phyloP scores from a whole-genome alignment of 2,113 vertebrate species.

The Actenoides hombroni region DNA sequence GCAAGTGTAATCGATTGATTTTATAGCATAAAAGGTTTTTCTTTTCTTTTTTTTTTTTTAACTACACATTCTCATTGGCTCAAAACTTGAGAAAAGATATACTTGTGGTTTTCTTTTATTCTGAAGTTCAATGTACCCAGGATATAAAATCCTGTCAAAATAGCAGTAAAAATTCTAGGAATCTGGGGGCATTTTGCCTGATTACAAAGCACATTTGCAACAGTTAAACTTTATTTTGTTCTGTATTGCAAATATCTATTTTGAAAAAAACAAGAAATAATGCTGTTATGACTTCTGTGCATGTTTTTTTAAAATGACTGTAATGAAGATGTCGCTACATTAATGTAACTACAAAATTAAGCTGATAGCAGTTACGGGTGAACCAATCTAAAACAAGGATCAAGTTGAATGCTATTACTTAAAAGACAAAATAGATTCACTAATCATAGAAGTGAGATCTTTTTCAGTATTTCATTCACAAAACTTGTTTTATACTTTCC shows the following conservation, averaged over 20 bases:
- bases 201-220: not conserved
- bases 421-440: not conserved
- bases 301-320: not conserved
- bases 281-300: not conserved
- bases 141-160: not conserved
- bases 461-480: not conserved
- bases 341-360: not conserved
- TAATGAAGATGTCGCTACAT: not conserved
- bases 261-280: not conserved
- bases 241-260: not conserved
- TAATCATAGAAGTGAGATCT: not conserved
- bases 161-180: not conserved
- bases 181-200: not conserved
- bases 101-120: not conserved
- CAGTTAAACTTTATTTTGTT: not conserved
- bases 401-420: not conserved
- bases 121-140: not conserved
- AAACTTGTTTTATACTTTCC: not conserved
- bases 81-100: conserved; percentile 26
- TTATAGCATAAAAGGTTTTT: not conserved
- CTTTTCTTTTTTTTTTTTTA: conserved; percentile 12
- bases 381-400: not conserved
- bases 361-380: not conserved
- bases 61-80: conserved; percentile 3
- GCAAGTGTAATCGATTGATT: not conserved